Conservation (phyloP, 2,888 invertebrate species). For the Norana najaformis region DNA sequence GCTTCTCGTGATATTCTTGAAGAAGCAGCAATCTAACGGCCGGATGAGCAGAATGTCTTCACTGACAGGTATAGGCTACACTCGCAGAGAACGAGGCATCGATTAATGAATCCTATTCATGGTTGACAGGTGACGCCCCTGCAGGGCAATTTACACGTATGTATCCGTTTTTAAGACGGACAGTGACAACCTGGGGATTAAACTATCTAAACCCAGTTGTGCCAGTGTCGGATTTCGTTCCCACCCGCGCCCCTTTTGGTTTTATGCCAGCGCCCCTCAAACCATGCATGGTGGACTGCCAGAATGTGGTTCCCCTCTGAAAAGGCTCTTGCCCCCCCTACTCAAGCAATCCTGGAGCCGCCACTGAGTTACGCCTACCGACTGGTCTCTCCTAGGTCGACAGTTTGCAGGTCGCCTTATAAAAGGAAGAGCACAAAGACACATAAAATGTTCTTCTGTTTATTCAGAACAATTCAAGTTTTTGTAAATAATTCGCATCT, state of each 20-base stretch:
- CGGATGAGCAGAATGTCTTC: background rate
- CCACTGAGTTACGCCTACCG: background rate
- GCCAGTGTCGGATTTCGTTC: too few species aligned
- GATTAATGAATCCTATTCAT: background rate
- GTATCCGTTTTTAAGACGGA: background rate
- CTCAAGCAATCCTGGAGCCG: too few species aligned
- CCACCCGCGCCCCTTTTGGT: too few species aligned
- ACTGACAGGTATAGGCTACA: background rate
- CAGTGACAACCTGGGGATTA: background rate
- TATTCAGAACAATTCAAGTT: background rate
- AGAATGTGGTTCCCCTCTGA: too few species aligned
- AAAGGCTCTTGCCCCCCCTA: too few species aligned
- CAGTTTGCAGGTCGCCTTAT: background rate
- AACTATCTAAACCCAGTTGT: too few species aligned
- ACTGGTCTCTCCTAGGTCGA: background rate
- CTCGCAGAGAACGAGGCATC: background rate
- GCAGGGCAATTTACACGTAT: background rate
- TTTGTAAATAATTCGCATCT: background rate
- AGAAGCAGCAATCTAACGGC: too few species aligned
- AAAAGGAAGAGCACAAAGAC: background rate
- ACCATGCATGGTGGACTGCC: too few species aligned
- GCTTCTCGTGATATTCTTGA: too few species aligned
- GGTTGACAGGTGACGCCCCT: background rate
- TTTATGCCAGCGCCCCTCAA: too few species aligned
- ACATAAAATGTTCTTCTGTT: background rate